Conservation (phyloP, 2,888 invertebrate species). For the Limnephilus lunatus region DNA sequence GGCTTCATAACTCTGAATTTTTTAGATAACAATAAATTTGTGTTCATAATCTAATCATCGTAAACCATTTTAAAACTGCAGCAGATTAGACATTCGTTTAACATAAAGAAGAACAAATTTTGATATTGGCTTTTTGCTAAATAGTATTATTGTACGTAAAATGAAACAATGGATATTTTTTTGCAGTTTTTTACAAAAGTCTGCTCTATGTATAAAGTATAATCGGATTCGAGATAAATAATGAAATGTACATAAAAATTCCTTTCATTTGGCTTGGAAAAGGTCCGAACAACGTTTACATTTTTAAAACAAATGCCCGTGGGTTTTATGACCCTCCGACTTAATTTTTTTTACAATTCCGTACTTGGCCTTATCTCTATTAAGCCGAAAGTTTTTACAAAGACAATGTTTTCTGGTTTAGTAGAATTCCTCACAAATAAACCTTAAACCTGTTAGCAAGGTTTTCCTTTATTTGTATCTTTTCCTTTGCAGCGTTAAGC, state of each 20-base stretch:
- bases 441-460: neutral
- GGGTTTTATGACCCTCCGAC: neutral
- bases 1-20: too few species aligned
- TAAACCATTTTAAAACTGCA: too few species aligned
- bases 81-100: too few species aligned
- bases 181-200: neutral
- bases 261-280: neutral
- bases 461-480: neutral
- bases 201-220: neutral
- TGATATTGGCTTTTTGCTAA: too few species aligned
- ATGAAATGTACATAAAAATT: neutral
- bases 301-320: neutral
- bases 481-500: neutral
- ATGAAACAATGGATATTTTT: neutral
- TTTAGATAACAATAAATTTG: too few species aligned
- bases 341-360: conserved; percentile 2
- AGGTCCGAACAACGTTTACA: neutral
- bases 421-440: neutral
- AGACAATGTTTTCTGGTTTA: neutral
- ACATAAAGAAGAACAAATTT: too few species aligned
- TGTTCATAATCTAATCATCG: too few species aligned
- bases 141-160: neutral
- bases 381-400: neutral
- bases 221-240: neutral
- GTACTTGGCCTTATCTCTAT: neutral